Percentiles rank a stretch among this genome's conserved stretches.
phyloP scores from a whole-genome alignment of 2,113 vertebrate genomes.

The Zosterops borbonicus region DNA sequence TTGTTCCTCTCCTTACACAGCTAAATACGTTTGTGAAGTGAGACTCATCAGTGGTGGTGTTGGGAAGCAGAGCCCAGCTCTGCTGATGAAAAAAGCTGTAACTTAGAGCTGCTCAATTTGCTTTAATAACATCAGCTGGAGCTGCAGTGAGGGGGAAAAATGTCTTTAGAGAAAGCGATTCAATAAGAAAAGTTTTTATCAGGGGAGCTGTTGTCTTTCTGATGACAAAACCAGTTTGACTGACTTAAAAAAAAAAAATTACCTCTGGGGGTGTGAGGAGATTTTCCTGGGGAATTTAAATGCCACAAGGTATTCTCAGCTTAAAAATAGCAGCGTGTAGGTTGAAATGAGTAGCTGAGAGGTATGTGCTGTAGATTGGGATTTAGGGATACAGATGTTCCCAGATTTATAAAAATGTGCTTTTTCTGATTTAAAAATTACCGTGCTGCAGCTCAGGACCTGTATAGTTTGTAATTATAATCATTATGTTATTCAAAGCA shows the following conservation, averaged over 20 bases:
- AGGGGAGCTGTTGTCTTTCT: conserved; percentile 29
- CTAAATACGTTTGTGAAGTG: not conserved
- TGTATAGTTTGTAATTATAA: conserved; percentile 1
- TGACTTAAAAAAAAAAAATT: conserved; percentile 57
- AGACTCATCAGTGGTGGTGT: not conserved
- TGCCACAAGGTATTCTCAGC: conserved; percentile 55
- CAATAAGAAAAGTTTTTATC: conserved; percentile 37
- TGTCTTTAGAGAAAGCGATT: not conserved
- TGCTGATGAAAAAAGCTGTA: not conserved
- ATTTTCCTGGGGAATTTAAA: conserved; percentile 60
- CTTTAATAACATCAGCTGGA: not conserved
- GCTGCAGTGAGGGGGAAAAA: not conserved
- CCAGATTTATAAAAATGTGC: not conserved
- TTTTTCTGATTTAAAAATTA: conserved; percentile 57
- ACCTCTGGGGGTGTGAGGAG: conserved; percentile 39
- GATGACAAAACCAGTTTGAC: conserved; percentile 44
- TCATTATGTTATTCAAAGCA: not conserved
- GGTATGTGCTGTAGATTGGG: conserved; percentile 37
- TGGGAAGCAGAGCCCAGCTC: not conserved
- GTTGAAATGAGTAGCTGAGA: conserved; percentile 55
- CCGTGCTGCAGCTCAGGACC: not conserved
- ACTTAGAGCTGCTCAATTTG: not conserved
- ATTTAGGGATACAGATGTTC: conserved; percentile 60
- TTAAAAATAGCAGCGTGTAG: conserved; percentile 65
- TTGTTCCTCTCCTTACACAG: not conserved